A percentile compares a stretch with the other conserved stretches of the same genome.
Evolutionary conservation across 2,888 invertebrate genomes (phyloP).

Genomic region (Dilophus febrilis): DNA sequence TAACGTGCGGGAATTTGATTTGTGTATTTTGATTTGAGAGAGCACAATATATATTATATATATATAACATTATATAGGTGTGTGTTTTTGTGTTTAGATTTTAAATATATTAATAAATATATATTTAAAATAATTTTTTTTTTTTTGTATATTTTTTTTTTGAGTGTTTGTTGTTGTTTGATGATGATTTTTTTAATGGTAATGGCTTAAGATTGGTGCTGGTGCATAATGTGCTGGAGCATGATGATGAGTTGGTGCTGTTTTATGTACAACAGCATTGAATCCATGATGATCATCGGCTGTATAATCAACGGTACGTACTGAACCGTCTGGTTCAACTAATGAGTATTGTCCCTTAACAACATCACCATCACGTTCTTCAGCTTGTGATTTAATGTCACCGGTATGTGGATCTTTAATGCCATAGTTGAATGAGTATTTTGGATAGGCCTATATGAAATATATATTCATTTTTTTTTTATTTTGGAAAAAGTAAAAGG

Average conservation of each 20-base stretch:
- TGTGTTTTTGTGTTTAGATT: too few relatives aligned
- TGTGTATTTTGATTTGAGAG: too few relatives aligned
- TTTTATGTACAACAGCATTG: conserved; percentile 49
- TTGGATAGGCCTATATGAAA: conserved; percentile 41
- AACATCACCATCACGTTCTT: conserved; percentile 51
- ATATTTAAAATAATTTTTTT: too few relatives aligned
- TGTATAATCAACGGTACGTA: conserved; percentile 42
- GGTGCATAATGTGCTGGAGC: conserved; percentile 26
- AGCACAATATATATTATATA: too few relatives aligned
- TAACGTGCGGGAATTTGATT: too few relatives aligned
- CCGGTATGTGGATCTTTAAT: conserved; percentile 54
- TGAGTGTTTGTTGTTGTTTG: background rate
- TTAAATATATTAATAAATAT: too few relatives aligned
- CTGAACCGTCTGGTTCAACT: conserved; percentile 33
- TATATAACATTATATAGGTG: too few relatives aligned
- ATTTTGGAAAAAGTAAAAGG: background rate
- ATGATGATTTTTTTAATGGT: conserved; percentile 18
- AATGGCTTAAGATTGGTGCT: conserved; percentile 27
- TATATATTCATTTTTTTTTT: background rate
- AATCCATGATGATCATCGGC: conserved; percentile 55
- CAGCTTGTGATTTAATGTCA: conserved; percentile 52
- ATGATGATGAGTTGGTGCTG: conserved; percentile 37
- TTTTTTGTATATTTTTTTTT: too few relatives aligned
- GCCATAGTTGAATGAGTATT: conserved; percentile 52
- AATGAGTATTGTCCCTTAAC: conserved; percentile 48